Base-by-base conservation (phyloP, 2,888 invertebrate species). In the Caenorhabditis wallacei region DNA sequence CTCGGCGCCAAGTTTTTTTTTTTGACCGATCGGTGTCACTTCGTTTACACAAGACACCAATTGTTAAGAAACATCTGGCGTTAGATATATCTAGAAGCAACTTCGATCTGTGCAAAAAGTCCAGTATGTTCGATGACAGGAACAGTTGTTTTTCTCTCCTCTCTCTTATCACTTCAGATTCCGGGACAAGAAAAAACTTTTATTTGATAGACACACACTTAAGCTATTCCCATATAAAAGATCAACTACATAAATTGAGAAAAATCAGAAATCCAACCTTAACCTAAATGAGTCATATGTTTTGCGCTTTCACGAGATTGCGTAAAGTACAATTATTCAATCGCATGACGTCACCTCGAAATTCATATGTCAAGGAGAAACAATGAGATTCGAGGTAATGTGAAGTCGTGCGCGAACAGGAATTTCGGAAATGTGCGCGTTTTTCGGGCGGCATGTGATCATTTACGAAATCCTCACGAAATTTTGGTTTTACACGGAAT, bases 381-480 rank as follows among this genome's bases (percentile, higher is more conserved):
- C 46, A 70, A 11, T 18, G 56, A 56, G 40, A 24, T 40, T 54
- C 18, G 54, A 20, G 72, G 72, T 56, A 43, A 64, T 53, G 72
- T 46, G 63, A 64, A 79, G 61, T 57, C 54, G 37, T 53, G 71
- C 66, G 57, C 71, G 66, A 79, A 71, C 51, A 66, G 71, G 72
- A 72, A 80, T 78, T 78, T 78, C 78, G 69, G 24, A 69, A 78
- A 69, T 78, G 53, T 61, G 54, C 53, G 63, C 43, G 40, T 61
- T 69, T 78, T 70, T 69, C 68, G 78, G 30, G n/a, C n/a, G 30
- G 69, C 61, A 59, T 69, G 37, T 61, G 37, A 24, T 78, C 63
- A 46, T 48, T 48, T 18, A 59, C 43, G 46, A 69, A 61, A 78
- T 69, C 43, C 40, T 61, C 54, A 56, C 24, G 56, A n/a, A 61